A percentile compares a stretch with the other conserved stretches of the same genome.
phyloP scores from a whole-genome alignment of 2,113 vertebrate species.

The Brachyhypopomus gauderio region DNA sequence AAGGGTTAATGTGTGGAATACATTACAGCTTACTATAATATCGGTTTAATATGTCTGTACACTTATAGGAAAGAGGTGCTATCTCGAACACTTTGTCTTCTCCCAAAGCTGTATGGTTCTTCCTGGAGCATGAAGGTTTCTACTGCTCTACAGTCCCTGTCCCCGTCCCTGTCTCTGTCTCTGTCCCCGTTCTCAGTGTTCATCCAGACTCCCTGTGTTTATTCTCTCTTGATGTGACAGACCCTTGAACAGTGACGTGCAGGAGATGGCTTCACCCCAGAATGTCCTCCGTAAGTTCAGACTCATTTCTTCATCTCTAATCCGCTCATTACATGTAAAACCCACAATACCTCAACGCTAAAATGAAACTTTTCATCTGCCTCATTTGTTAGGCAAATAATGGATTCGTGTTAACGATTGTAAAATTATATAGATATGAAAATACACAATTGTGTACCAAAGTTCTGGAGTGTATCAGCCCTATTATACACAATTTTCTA shows the following conservation, averaged over 20 bases:
- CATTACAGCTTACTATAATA: no score
- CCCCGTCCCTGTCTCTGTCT: no score
- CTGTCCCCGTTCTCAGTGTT: not conserved
- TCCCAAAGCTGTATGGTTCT: no score
- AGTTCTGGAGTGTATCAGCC: not conserved
- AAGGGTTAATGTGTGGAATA: no score
- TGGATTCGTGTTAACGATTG: not conserved
- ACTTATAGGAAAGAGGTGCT: no score
- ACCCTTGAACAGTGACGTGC: constrained; percentile 60
- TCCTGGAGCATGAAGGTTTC: no score
- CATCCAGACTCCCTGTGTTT: not conserved
- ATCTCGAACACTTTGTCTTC: no score
- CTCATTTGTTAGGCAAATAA: constrained; percentile 26
- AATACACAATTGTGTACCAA: not conserved
- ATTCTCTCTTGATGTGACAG: constrained; percentile 42
- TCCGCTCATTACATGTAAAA: not conserved
- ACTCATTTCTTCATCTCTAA: not conserved
- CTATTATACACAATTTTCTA: not conserved
- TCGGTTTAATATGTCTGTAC: no score
- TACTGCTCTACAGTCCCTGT: not conserved
- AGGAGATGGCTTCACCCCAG: constrained; percentile 67
- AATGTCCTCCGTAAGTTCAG: constrained; percentile 68
- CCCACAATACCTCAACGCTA: no score
- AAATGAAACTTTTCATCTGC: not conserved
- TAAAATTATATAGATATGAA: not conserved